phyloP scores from a whole-genome alignment of 2,797 vertebrate species.

The Melanotaenia parkinsoni region DNA sequence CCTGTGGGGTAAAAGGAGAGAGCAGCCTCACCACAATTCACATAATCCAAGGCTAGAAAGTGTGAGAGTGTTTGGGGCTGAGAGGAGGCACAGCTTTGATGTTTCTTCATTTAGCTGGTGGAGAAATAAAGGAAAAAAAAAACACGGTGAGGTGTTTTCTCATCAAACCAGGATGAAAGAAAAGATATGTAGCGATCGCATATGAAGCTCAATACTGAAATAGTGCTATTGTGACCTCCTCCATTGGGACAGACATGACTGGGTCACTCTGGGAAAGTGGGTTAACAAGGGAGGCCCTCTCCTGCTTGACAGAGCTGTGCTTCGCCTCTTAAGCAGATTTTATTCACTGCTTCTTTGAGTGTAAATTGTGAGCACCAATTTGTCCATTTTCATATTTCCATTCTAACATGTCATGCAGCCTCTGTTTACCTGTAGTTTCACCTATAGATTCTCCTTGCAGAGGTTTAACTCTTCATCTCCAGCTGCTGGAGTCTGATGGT shows the following conservation, averaged over 20 bases:
- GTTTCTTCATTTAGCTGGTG: conserved; percentile 19
- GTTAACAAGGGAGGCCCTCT: conserved; percentile 39
- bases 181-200: not conserved
- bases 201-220: conserved; percentile 19
- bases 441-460: not conserved
- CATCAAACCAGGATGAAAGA: conserved; percentile 3
- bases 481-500: conserved; percentile 30
- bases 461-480: conserved; percentile 37
- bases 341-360: not conserved
- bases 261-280: conserved; percentile 47
- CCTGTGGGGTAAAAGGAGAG: conserved; percentile 54
- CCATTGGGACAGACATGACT: conserved; percentile 25
- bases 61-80: conserved; percentile 22
- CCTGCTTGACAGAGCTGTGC: conserved; percentile 31
- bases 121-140: conserved; percentile 6
- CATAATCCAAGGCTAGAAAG: conserved; percentile 49
- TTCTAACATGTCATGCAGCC: not conserved
- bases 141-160: not conserved
- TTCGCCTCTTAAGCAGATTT: conserved; percentile 40
- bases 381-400: conserved; percentile 1
- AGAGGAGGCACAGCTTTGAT: conserved; percentile 46
- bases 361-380: not conserved
- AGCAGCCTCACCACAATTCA: conserved; percentile 53
- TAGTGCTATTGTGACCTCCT: conserved; percentile 34
- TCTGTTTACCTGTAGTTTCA: not conserved